Base-by-base conservation (phyloP, 2,888 invertebrate species). In the Drosophila pseudotakahashii region DNA sequence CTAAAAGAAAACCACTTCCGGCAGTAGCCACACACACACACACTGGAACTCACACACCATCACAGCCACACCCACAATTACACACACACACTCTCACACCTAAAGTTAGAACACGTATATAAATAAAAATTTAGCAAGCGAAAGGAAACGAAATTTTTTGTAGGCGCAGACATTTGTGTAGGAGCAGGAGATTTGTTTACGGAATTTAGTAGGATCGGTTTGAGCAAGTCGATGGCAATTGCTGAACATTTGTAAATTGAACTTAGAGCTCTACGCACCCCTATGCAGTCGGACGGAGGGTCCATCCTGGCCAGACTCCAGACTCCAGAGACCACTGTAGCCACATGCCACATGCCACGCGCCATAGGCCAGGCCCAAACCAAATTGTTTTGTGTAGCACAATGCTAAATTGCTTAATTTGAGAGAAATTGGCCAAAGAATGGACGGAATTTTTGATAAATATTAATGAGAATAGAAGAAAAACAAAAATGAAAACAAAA, bases 231-330 rank as follows among this genome's bases (percentile, higher is more conserved):
- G 52, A 59, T 48, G 83, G 78, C 72, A 64, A 68, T 66, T 80
- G 81, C 81, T 81, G 79, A 79, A 77, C 54, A 81, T 82, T 82
- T 82, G 81, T 82, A 82, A 73, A 82, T 66, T 85, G 76, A 82
- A 82, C 75, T 82, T 82, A 82, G 73, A 75, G 73, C 75, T 81
- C 71, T 47, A 36, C 54, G 81, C 84, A 73, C 62, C 50, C 51
- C 45, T 50, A 64, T 58, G 63, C 45, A 67, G 68, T 53, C 48
- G 7, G 26, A 26, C 26, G 26, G 26, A 60, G 60, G 19, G 30
- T n/a, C n/a, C 19, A 19, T 26, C 58, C 51, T 37, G 47, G 47
- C 47, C 39, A 26, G 62, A 55, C 55, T 37, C 11, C 41, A 36
- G 42, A 52, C 61, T 39, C 51, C 47, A 62, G 52, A 50, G 52